Evolutionary conservation across 2,888 invertebrate genomes (phyloP).

Genomic region (Chrysopilus asiliformis): DNA sequence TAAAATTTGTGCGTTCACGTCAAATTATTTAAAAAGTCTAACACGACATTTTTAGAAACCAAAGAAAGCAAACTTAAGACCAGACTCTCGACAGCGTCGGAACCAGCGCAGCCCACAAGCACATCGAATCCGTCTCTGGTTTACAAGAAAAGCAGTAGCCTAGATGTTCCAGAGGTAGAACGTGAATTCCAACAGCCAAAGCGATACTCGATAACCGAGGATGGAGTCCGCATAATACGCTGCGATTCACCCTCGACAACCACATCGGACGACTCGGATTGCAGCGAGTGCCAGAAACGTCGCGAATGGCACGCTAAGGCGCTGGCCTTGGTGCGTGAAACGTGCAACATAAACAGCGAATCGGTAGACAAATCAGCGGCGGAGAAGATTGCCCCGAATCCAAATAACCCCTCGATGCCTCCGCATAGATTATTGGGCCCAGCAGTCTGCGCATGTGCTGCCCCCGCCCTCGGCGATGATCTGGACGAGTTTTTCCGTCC

Average conservation of each 20-base stretch:
- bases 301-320: conserved; percentile 37
- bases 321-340: conserved; percentile 33
- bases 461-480: conserved; percentile 46
- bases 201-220: conserved; percentile 56
- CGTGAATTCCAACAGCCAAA: conserved; percentile 35
- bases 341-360: conserved; percentile 31
- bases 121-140: conserved; percentile 26
- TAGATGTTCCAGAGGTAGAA: conserved; percentile 51
- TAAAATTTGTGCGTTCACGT: not conserved
- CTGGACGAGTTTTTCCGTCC: conserved; percentile 49
- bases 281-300: conserved; percentile 35
- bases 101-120: conserved; percentile 34
- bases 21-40: not conserved
- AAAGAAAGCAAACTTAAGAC: conserved; percentile 24
- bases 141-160: conserved; percentile 58
- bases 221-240: conserved; percentile 43
- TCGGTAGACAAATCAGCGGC: conserved; percentile 14
- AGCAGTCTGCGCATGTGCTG: conserved; percentile 59
- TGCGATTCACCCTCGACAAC: conserved; percentile 35
- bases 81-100: conserved; percentile 37
- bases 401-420: conserved; percentile 44
- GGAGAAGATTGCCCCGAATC: conserved; percentile 2
- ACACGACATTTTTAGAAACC: no score
- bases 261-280: conserved; percentile 36
- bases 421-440: conserved; percentile 51